Evolutionary conservation across 2,888 invertebrate genomes (phyloP).

Genomic region (Ophraella communa): DNA sequence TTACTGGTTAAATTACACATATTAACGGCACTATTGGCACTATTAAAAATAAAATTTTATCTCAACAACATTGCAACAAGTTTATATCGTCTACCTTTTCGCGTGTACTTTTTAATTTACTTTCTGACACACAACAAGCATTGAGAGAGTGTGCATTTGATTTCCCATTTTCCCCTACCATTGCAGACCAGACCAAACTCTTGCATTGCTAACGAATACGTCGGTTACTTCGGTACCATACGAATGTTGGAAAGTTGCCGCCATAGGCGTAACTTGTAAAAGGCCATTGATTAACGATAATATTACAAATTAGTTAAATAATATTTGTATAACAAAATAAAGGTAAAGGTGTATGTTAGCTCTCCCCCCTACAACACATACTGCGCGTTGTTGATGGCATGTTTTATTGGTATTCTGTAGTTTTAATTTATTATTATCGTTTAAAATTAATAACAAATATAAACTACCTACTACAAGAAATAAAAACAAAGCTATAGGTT

Average conservation of each 20-base stretch:
- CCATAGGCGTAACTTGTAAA: conserved; percentile 11
- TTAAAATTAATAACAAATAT: no score
- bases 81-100: conserved; percentile 7
- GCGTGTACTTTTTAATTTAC: conserved; percentile 11
- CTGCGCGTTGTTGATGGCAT: no score
- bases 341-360: no score
- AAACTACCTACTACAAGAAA: no score
- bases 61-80: conserved; percentile 12
- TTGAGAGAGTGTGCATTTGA: conserved; percentile 19
- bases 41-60: conserved; percentile 9
- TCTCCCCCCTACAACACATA: no score
- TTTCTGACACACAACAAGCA: conserved; percentile 10
- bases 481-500: no score
- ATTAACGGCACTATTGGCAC: conserved; percentile 19
- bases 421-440: no score
- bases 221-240: conserved; percentile 4
- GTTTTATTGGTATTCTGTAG: no score
- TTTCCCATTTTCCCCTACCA: conserved; percentile 26
- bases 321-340: no score
- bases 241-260: conserved; percentile 9
- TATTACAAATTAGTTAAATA: neutral
- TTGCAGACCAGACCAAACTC: conserved; percentile 7
- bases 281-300: neutral
- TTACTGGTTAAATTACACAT: conserved; percentile 8
- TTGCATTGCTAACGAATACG: conserved; percentile 7